Base-by-base conservation (phyloP, 2,888 invertebrate genomes). In the Mythimna impura region DNA sequence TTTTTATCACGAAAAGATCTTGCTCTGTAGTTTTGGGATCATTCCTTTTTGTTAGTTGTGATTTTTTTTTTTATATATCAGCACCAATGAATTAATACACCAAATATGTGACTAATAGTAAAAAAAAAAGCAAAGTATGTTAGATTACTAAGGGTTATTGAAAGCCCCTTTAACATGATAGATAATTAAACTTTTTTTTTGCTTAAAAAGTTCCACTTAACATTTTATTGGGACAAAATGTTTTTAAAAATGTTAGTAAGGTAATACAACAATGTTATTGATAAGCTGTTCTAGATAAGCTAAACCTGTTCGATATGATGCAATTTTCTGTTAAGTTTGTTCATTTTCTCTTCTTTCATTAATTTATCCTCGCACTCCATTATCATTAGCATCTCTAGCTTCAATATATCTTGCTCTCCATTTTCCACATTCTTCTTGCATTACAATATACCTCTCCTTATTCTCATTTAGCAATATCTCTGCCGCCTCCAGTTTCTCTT, bases 381-480 rank as follows among this genome's bases (percentile, higher is more conserved):
- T 88, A 62, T 3, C 43, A 9, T 40, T 57, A 12, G 30, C 20
- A 12, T 62, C 17, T 20, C 22, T 30, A 22, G 30, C 40, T 78
- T 92, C 88, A 81, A 92, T 90, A 89, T 91, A 93, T 82, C 93
- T 94, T 9, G 82, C 62, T 77, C 87, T 92, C 93, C 95, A 95
- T 66, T 81, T 88, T 6, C 79, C 83, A 30, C 88, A 87, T 85
- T 95, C 93, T 20, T 90, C 88, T 82, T 93, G 89, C 10, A 93
- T 79, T 5, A 90, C 83, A 58, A 0, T 89, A 89, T 0, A 85
- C 81, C 68, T 91, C 2, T 80, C 71, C 67, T 89, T 89, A 76
- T 94, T 91, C 58, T 86, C 88, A 58, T 88, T 82, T 12, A 95
- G 80, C 52, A 89, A 74, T 58, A 74, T 83, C 70, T 94, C 88